Evolutionary conservation across 2,113 vertebrate species (phyloP), one percentile per base, ranked within the genome.

Genomic region (Tiliqua scincoides): DNA sequence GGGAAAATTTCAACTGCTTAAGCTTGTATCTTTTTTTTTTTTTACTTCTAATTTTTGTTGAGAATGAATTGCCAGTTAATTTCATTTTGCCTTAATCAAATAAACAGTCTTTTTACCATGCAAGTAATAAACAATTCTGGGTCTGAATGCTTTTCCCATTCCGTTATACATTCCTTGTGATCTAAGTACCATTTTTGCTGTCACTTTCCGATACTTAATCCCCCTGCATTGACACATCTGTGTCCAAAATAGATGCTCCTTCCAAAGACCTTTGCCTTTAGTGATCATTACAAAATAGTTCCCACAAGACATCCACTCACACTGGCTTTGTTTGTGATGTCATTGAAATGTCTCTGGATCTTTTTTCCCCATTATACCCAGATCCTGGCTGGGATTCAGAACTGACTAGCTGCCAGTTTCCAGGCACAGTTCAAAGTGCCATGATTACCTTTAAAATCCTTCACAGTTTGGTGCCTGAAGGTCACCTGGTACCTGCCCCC

Each of bases 141-240:
- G 10, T 65, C n/a, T 85, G 32, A 68, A 85, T 72, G 15, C 52
- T 83, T 83, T 72, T 3, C 68, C 35, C 32, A 59, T 67, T 67
- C 63, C 17, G 35, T 32, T 59, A 54, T 68, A 40, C n/a, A 68
- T 78, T 85, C 63, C 52, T 59, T 57, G 59, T 35, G 35, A 68
- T 59, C 32, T 40, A 85, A n/a, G 25, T 27, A 85, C 32, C 48
- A 21, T n/a, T 63, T 70, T 70, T 70, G 25, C 52, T 68, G 62
- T 77, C 83, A 68, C 30, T 85, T 85, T 67, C 14, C 67, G 43
- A 54, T 67, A 57, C 25, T 77, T 32, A 85, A 65, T 75, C 71
- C 30, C 43, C 71, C 71, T 35, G 30, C 37, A 63, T 73, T 75
- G 72, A 63, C 59, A 75, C 6, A 9, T 70, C 65, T 4, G 30